Percentiles rank a stretch among this genome's conserved stretches.
These are phyloP conservation scores for Dromius quadrimaculatus DNA, from an alignment of 2,888 invertebrate genomes.

Conservation along the genomic window DNA sequence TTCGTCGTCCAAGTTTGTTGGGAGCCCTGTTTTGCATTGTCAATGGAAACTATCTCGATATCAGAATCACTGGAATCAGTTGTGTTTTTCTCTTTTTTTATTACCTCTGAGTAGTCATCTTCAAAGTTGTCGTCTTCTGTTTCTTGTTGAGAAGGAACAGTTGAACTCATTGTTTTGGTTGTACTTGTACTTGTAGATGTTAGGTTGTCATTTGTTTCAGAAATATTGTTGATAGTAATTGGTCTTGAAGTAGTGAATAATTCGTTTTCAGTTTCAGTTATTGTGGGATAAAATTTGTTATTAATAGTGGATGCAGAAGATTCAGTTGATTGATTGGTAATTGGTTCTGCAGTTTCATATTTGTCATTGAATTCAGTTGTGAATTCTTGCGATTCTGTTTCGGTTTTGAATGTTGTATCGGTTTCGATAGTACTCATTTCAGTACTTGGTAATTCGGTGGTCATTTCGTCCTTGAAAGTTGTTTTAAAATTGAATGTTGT, in stretches of 20 bases:
- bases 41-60: slow-evolving; percentile 37
- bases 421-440: slow-evolving; percentile 61
- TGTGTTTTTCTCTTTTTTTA: slow-evolving; percentile 51
- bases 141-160: background rate
- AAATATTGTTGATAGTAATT: slow-evolving; percentile 50
- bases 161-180: slow-evolving; percentile 36
- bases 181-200: slow-evolving; percentile 44
- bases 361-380: slow-evolving; percentile 55
- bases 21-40: slow-evolving; percentile 48
- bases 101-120: slow-evolving; percentile 20
- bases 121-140: slow-evolving; percentile 46
- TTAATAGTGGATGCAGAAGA: slow-evolving; percentile 55
- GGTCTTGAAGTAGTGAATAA: slow-evolving; percentile 54
- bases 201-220: slow-evolving; percentile 52
- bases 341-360: slow-evolving; percentile 52
- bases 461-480: slow-evolving; percentile 59
- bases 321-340: slow-evolving; percentile 44
- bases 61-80: slow-evolving; percentile 37
- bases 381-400: slow-evolving; percentile 53
- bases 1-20: slow-evolving; percentile 44
- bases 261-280: slow-evolving; percentile 62
- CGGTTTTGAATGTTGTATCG: slow-evolving; percentile 13
- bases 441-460: background rate
- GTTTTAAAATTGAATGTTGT: slow-evolving; percentile 64
- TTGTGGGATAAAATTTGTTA: slow-evolving; percentile 63